These are phyloP conservation scores for Prenolepis imparis DNA, from an alignment of 2,888 invertebrate genomes.

Conservation along the genomic window DNA sequence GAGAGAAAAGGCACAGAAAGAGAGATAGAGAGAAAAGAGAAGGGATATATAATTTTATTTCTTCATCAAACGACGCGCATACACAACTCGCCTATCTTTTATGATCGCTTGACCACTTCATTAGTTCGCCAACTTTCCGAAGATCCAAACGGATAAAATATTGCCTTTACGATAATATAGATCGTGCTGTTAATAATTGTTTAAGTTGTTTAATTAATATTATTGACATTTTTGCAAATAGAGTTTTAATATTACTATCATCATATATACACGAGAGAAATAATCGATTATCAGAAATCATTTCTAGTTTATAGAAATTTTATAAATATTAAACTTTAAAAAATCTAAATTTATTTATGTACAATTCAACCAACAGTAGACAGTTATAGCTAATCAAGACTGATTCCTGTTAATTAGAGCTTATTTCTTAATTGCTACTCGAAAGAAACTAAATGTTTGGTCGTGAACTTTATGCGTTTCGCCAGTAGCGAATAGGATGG, in stretches of 20 bases:
- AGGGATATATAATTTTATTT: slow-evolving; percentile 80
- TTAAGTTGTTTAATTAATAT: not conserved
- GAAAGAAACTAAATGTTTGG: not conserved
- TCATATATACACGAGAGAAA: not conserved
- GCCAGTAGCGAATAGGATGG: not conserved
- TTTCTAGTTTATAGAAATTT: not conserved
- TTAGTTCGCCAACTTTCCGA: slow-evolving; percentile 77
- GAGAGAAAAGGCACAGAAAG: slow-evolving; percentile 53
- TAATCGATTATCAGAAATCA: not conserved
- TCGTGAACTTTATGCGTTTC: not conserved
- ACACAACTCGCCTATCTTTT: slow-evolving; percentile 77
- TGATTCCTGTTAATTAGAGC: not conserved
- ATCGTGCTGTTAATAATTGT: no score
- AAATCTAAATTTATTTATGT: not conserved
- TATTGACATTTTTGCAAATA: not conserved
- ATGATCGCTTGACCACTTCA: slow-evolving; percentile 82
- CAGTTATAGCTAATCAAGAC: not conserved
- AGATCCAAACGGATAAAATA: slow-evolving; percentile 42
- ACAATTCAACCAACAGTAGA: not conserved
- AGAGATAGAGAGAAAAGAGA: slow-evolving; percentile 35
- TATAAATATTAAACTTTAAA: not conserved
- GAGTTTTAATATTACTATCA: not conserved
- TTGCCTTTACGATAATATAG: not conserved
- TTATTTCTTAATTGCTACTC: not conserved
- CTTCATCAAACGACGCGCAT: slow-evolving; percentile 80